Evolutionary conservation across 2,797 vertebrate species (phyloP).

Genomic region (Tapirus indicus): DNA sequence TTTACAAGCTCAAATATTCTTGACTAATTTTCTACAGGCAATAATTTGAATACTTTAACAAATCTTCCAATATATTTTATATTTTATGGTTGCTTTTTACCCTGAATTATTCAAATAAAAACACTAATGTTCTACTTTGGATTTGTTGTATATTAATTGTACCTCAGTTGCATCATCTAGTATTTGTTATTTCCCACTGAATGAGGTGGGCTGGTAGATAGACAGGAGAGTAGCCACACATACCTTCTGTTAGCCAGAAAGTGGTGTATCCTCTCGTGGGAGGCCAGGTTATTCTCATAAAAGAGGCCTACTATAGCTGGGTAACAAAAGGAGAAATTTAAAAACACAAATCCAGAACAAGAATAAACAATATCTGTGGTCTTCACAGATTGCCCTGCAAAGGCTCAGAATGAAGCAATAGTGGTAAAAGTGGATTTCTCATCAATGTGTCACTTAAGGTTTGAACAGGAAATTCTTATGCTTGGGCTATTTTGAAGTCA

Average conservation of each 20-base stretch:
- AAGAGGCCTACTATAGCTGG: not conserved
- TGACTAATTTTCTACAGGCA: not conserved
- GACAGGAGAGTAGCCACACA: not conserved
- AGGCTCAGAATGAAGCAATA: conserved; percentile 30
- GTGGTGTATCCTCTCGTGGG: not conserved
- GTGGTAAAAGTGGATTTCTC: conserved; percentile 59
- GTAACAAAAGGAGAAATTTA: not conserved
- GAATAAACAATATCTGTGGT: not conserved
- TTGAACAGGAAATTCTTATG: conserved; percentile 71
- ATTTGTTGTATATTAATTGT: not conserved
- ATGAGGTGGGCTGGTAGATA: not conserved
- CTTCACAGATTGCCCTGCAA: not conserved
- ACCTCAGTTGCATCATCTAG: not conserved
- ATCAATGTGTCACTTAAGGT: not conserved
- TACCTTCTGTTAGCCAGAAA: conserved; percentile 19
- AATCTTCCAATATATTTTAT: not conserved
- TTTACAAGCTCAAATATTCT: not conserved
- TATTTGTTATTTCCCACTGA: not conserved
- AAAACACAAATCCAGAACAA: not conserved
- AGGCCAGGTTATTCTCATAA: not conserved
- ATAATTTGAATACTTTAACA: not conserved
- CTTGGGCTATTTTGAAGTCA: conserved; percentile 23
- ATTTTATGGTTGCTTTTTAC: not conserved
- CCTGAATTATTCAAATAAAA: not conserved
- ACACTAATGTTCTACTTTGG: not conserved